These are phyloP conservation scores for Pseudomyrmex concolor DNA, from an alignment of 1,140 invertebrate species.

Conservation along the genomic window DNA sequence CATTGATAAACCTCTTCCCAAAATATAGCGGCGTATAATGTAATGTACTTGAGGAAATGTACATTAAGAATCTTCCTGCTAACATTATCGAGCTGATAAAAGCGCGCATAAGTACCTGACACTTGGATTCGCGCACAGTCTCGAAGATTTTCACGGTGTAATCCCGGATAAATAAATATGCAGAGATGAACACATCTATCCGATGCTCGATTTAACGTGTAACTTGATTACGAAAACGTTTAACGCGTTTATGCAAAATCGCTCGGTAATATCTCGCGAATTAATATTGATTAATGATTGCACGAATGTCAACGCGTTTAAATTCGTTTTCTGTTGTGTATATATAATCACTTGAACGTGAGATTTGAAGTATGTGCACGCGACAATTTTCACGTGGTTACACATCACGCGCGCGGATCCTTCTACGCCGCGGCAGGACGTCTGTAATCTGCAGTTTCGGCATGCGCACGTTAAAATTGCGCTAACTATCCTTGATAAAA, in stretches of 20 bases:
- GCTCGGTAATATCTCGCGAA: neutral
- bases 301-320: conserved; percentile 14
- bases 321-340: neutral
- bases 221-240: neutral
- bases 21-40: conserved; percentile 1
- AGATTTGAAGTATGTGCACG: neutral
- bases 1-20: conserved; percentile 37
- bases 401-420: neutral
- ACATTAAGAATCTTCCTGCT: conserved; percentile 17
- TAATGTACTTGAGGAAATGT: neutral
- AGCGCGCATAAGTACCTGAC: neutral
- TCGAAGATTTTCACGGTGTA: conserved; percentile 31
- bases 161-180: conserved; percentile 2
- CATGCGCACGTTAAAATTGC: neutral
- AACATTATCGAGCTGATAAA: conserved; percentile 13
- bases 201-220: neutral
- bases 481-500: conserved; percentile 17
- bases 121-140: conserved; percentile 13
- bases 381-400: neutral
- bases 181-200: neutral
- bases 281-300: neutral
- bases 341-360: neutral
- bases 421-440: neutral
- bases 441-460: conserved; percentile 1
- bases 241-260: neutral